Base-by-base conservation (phyloP, 2,888 invertebrate species). In the Chaitophorus viminalis region DNA sequence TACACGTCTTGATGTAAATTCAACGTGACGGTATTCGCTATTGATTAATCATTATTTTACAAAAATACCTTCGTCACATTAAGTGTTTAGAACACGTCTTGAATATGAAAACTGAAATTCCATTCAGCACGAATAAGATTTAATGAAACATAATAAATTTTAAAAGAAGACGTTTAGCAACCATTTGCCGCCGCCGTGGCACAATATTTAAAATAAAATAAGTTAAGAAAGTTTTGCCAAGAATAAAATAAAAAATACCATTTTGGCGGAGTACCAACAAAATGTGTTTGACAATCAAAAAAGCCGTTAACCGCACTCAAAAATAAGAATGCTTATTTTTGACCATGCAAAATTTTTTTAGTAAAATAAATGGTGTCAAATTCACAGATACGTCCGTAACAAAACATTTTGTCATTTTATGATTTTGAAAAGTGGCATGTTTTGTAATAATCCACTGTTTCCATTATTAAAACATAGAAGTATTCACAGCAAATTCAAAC, bases 141-240 rank as follows among this genome's bases (percentile, higher is more conserved):
- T 65, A 72, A 82, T 36, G 29, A 36, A 36, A 65, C 39, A 39
- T 14, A 60, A 74, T 60, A n/a, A 76, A 76, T 46, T 77, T 77
- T 84, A 25, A 84, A 68, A 68, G 76, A 76, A 75, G 54, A 39
- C 31, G 68, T 77, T 84, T 84, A 77, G 77, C 31, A 76, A 84
- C 17, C 29, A 39, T 52, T 4, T 54, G 17, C 36, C 6, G 17
- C 39, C 36, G 39, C 6, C 75, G 14, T 11, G 25, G 17, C 14
- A 17, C 21, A 33, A 11, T 77, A 68, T 84, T 84, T 84, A 76
- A 76, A 84, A 84, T 76, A 76, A 84, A 65, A 60, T 60, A 60
- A 29, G 4, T 75, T 65, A 25, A 54, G 60, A 75, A 75, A 14
- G 68, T 31, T 68, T 77, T 84, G 84, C 84, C 84, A 84, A 75